A percentile compares a stretch with the other conserved stretches of the same genome.
These are phyloP conservation scores for Stigmatopora nigra DNA, from an alignment of 2,113 vertebrate species.

Conservation along the genomic window DNA sequence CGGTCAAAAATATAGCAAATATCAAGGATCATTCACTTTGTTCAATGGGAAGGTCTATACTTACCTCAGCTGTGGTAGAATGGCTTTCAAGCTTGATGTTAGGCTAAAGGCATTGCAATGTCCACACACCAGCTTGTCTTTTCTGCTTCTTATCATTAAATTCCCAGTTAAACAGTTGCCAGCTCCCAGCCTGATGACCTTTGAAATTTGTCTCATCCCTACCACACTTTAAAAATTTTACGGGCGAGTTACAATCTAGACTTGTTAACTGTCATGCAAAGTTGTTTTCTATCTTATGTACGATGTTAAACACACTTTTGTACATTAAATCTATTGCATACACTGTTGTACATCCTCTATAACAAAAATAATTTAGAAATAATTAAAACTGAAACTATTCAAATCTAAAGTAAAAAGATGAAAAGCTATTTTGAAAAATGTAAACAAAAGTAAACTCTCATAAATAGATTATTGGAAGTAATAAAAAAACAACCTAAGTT, in stretches of 20 bases:
- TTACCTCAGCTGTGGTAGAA: neutral
- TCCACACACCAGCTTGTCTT: neutral
- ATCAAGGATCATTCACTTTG: neutral
- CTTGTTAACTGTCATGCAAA: neutral
- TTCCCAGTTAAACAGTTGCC: conserved; percentile 21
- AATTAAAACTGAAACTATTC: too few species aligned
- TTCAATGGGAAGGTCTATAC: neutral
- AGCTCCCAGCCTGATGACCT: neutral
- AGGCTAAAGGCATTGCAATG: neutral
- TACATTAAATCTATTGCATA: too few species aligned
- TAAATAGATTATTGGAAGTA: too few species aligned
- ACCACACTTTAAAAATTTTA: neutral
- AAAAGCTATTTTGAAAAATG: too few species aligned
- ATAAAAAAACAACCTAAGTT: too few species aligned
- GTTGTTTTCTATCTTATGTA: neutral
- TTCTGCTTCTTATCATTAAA: conserved; percentile 17
- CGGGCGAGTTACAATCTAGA: neutral
- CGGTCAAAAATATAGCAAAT: neutral
- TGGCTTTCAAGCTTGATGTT: neutral
- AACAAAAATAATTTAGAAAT: too few species aligned
- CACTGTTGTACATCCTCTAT: too few species aligned
- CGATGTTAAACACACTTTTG: neutral
- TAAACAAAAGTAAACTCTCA: too few species aligned
- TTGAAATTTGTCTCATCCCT: conserved; percentile 5
- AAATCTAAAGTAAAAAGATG: too few species aligned